Evolutionary conservation across 1,140 invertebrate genomes (phyloP).

Genomic region (Polyergus mexicanus): DNA sequence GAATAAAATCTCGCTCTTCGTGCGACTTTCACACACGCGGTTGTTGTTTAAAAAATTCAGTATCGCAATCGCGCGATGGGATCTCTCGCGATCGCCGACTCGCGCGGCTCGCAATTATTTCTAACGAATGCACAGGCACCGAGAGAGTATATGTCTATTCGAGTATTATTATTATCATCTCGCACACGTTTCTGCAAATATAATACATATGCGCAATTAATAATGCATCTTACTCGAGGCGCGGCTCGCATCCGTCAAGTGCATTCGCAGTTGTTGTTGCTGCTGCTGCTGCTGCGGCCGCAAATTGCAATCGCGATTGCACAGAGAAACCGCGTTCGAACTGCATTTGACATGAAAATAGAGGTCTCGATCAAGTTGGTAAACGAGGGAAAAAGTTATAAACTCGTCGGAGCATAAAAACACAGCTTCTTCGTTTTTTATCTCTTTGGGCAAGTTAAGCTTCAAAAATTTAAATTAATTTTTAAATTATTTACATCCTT

Average conservation of each 20-base stretch:
- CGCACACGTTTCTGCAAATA: conserved; percentile 7
- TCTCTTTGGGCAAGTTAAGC: background rate
- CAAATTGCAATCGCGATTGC: conserved; percentile 42
- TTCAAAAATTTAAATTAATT: background rate
- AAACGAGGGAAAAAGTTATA: conserved; percentile 23
- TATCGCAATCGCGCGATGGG: conserved; percentile 31
- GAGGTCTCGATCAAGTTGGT: conserved; percentile 20
- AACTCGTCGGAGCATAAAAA: conserved; percentile 21
- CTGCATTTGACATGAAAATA: conserved; percentile 11
- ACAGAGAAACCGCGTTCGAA: conserved; percentile 25
- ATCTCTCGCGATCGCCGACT: conserved; percentile 26
- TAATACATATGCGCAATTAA: conserved; percentile 44
- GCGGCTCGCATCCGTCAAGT: conserved; percentile 8
- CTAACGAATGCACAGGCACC: conserved; percentile 21
- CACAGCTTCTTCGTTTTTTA: background rate
- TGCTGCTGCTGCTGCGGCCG: conserved; percentile 17
- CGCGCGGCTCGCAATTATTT: conserved; percentile 33
- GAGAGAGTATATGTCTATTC: background rate
- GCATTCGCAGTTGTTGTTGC: background rate
- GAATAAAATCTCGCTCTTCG: conserved; percentile 15
- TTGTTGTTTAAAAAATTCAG: conserved; percentile 21
- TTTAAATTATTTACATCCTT: background rate
- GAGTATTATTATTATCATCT: background rate
- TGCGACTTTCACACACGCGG: conserved; percentile 52
- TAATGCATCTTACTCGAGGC: conserved; percentile 30